Percentiles rank a stretch among this genome's conserved stretches.
Evolutionary conservation across 2,113 vertebrate genomes (phyloP).

Genomic region (Baryphthengus martii): DNA sequence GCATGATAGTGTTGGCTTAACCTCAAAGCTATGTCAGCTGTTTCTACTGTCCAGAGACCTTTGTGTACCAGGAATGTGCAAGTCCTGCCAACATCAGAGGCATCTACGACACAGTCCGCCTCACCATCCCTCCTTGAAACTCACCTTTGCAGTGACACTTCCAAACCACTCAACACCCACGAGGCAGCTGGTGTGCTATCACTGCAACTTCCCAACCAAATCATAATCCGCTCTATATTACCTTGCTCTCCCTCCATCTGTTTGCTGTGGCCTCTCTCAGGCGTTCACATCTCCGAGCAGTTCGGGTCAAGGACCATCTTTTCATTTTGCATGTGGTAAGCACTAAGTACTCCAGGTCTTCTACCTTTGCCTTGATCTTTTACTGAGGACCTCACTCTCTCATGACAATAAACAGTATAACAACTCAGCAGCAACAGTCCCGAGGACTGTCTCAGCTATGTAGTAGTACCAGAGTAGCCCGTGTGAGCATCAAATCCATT

Average conservation of each 20-base stretch:
- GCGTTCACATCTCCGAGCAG: neutral
- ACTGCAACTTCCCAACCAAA: conserved; percentile 48
- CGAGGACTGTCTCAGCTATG: neutral
- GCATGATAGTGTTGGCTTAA: conserved; percentile 51
- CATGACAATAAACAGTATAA: accelerated
- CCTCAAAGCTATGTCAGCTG: conserved; percentile 58
- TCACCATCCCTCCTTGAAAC: conserved; percentile 40
- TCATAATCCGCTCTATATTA: neutral
- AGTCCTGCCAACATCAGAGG: conserved; percentile 50
- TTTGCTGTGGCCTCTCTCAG: conserved; percentile 26
- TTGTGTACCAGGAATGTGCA: conserved; percentile 29
- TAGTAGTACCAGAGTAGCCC: neutral
- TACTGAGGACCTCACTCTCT: neutral
- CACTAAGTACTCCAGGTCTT: neutral
- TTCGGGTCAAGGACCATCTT: conserved; percentile 26
- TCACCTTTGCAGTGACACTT: conserved; percentile 60
- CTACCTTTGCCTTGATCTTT: no score
- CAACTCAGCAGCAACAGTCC: neutral
- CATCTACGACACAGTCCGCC: neutral
- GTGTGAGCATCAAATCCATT: neutral
- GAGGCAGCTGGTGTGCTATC: conserved; percentile 41
- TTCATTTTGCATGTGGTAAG: conserved; percentile 21
- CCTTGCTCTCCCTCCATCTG: conserved; percentile 41
- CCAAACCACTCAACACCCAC: conserved; percentile 21
- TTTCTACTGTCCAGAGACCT: conserved; percentile 56